Percentiles rank a stretch among this genome's conserved stretches.
Conservation (phyloP, 1,140 invertebrate species). For the Atta cephalotes region DNA sequence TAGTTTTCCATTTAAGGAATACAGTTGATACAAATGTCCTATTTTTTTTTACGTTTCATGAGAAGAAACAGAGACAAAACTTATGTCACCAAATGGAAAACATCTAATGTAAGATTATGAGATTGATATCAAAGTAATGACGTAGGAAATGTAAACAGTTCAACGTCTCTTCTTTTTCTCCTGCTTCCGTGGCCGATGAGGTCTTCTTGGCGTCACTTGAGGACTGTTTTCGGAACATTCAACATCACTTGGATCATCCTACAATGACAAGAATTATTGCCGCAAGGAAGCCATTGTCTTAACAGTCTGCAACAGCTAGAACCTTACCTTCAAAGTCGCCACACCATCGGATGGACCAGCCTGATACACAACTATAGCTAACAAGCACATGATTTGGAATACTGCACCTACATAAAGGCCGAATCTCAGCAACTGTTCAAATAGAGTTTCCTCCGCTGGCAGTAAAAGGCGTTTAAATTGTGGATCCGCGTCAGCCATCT, state of each 20-base stretch:
- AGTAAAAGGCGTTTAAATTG: slow-evolving; percentile 83
- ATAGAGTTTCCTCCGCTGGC: slow-evolving; percentile 83
- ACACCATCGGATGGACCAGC: slow-evolving; percentile 82
- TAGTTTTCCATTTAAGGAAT: too few species aligned
- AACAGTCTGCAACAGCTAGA: not conserved
- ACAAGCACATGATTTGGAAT: slow-evolving; percentile 84
- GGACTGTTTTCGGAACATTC: slow-evolving; percentile 86
- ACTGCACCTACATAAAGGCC: slow-evolving; percentile 84
- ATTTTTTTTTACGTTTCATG: too few species aligned
- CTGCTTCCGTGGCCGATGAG: slow-evolving; percentile 84
- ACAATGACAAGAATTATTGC: slow-evolving; percentile 47
- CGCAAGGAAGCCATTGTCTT: not conserved
- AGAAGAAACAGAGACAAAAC: too few species aligned
- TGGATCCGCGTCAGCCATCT: slow-evolving; percentile 82
- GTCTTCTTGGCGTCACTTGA: slow-evolving; percentile 84
- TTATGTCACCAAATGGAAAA: too few species aligned
- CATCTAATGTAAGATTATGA: too few species aligned
- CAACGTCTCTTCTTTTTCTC: slow-evolving; percentile 85
- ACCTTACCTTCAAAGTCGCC: slow-evolving; percentile 81
- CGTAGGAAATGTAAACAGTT: not conserved
- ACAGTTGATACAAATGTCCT: too few species aligned
- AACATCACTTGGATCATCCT: slow-evolving; percentile 85
- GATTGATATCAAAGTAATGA: not conserved
- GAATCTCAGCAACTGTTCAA: slow-evolving; percentile 84
- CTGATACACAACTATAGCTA: slow-evolving; percentile 84